A percentile compares a stretch with the other conserved stretches of the same genome.
Conservation (phyloP, 2,888 invertebrate species). For the Epirrhoe tristata region DNA sequence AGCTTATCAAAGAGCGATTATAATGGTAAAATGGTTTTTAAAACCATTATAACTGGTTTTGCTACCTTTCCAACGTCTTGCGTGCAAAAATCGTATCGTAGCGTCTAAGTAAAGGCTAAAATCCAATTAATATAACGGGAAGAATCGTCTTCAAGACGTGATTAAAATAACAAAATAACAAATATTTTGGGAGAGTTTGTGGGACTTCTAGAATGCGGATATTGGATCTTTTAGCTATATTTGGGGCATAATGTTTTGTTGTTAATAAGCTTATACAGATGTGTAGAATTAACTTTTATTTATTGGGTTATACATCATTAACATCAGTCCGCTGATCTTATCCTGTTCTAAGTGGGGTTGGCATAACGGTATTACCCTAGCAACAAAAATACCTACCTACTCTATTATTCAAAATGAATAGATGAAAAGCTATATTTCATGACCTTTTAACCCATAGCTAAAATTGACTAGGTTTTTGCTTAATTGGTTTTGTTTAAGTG, state of each 20-base stretch:
- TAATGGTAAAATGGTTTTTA: neutral
- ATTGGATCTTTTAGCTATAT: conserved; percentile 10
- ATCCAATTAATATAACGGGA: conserved; percentile 71
- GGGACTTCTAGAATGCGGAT: conserved; percentile 23
- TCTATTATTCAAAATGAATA: too few relatives aligned
- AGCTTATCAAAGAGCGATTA: neutral
- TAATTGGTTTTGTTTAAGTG: too few relatives aligned
- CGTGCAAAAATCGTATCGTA: conserved; percentile 21
- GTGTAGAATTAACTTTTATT: too few relatives aligned
- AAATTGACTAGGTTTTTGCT: too few relatives aligned
- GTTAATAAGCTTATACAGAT: neutral
- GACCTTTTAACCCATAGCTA: too few relatives aligned
- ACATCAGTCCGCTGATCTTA: too few relatives aligned
- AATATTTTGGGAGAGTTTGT: conserved; percentile 10
- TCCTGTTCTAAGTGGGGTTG: too few relatives aligned
- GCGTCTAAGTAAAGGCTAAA: conserved; percentile 33
- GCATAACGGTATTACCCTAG: too few relatives aligned
- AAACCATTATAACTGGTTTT: neutral
- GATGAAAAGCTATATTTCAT: too few relatives aligned
- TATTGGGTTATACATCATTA: too few relatives aligned
- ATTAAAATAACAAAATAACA: conserved; percentile 64
- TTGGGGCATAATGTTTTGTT: conserved; percentile 6
- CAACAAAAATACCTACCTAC: too few relatives aligned
- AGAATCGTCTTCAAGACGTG: conserved; percentile 55
- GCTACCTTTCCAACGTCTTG: neutral